phyloP scores from a whole-genome alignment of 2,113 vertebrate genomes.

The Microcebus lehilahytsara region DNA sequence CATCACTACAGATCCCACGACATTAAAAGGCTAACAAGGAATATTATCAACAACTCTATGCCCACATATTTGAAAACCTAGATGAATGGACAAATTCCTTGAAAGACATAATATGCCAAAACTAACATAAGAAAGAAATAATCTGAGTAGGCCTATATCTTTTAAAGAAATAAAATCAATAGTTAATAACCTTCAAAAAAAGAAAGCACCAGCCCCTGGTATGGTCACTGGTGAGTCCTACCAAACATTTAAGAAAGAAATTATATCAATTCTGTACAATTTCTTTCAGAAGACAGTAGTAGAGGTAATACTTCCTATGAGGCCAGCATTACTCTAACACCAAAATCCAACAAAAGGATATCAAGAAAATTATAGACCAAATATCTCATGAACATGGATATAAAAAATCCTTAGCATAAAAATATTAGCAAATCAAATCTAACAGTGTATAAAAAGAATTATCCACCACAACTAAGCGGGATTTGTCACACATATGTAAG shows the following conservation, averaged over 20 bases:
- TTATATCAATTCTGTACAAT: not conserved
- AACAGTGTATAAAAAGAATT: not conserved
- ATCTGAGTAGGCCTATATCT: not conserved
- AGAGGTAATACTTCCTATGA: not conserved
- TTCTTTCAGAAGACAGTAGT: not conserved
- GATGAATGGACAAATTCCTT: not conserved
- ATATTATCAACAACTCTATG: not conserved
- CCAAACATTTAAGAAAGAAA: not conserved
- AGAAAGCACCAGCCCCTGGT: not conserved
- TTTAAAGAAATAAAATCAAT: not conserved
- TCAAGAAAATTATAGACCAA: not conserved
- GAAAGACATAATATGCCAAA: not conserved
- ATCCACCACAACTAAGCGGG: not conserved
- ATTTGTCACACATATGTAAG: not conserved
- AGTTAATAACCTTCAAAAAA: not conserved
- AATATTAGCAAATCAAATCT: not conserved
- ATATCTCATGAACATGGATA: not conserved
- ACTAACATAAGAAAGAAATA: not conserved
- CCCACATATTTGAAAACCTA: not conserved
- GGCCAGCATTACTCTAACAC: not conserved
- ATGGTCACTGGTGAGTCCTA: not conserved
- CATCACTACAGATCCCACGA: not conserved
- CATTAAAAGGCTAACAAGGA: not conserved
- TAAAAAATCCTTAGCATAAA: slow-evolving; percentile 15
- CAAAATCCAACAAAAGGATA: not conserved